A percentile compares a stretch with the other conserved stretches of the same genome.
Evolutionary conservation across 2,888 invertebrate species (phyloP).

Genomic region (Ornithoptera alexandrae): DNA sequence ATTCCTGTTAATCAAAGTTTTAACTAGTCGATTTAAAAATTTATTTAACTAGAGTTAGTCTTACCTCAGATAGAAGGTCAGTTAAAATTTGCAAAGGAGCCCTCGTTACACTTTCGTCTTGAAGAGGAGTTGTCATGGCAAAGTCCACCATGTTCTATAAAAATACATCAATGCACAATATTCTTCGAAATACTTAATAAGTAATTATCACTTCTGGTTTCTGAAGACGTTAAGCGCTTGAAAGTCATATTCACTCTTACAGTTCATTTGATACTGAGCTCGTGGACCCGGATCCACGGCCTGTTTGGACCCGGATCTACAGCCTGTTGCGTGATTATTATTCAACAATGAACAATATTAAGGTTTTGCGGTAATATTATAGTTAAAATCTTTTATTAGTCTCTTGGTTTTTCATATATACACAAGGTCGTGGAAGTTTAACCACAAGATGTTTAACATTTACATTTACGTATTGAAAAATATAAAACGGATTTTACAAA

Average conservation of each 20-base stretch:
- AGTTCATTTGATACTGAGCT: too few species aligned
- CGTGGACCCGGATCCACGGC: too few species aligned
- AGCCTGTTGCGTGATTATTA: neutral
- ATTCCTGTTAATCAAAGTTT: too few species aligned
- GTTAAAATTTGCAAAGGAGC: slow-evolving; percentile 87
- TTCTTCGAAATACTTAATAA: neutral
- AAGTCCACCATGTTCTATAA: slow-evolving; percentile 88
- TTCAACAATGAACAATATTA: neutral
- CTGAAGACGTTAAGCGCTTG: too few species aligned
- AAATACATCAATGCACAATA: neutral
- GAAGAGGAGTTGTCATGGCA: slow-evolving; percentile 86
- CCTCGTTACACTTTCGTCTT: slow-evolving; percentile 87
- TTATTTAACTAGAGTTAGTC: slow-evolving; percentile 18
- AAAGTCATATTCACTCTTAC: too few species aligned
- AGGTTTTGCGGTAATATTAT: neutral
- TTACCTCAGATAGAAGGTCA: slow-evolving; percentile 82
- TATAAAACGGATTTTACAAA: too few species aligned
- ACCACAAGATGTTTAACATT: too few species aligned
- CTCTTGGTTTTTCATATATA: neutral
- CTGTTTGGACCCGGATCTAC: too few species aligned
- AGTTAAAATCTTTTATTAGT: neutral
- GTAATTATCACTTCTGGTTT: too few species aligned
- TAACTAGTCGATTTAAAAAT: neutral
- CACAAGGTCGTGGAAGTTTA: neutral
- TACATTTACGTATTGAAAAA: too few species aligned